phyloP scores from a whole-genome alignment of 2,888 invertebrate species.

The Notocelia uddmanniana region DNA sequence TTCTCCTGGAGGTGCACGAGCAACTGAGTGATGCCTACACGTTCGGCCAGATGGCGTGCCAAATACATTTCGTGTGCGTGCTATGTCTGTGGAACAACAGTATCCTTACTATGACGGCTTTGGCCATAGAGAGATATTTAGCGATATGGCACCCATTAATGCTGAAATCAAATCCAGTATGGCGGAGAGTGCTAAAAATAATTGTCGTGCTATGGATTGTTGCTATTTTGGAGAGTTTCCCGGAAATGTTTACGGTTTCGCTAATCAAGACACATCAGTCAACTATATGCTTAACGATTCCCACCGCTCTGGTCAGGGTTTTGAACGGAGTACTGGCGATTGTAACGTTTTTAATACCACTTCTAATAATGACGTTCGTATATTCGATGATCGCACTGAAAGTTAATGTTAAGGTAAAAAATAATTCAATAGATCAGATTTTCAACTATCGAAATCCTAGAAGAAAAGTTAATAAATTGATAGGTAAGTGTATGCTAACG shows the following conservation, averaged over 20 bases:
- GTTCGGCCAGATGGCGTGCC: conserved; percentile 59
- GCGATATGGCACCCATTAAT: conserved; percentile 67
- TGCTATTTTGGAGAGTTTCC: conserved; percentile 55
- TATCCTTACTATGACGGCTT: conserved; percentile 66
- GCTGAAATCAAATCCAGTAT: conserved; percentile 58
- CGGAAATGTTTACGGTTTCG: conserved; percentile 51
- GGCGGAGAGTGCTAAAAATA: conserved; percentile 64
- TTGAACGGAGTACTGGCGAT: conserved; percentile 49
- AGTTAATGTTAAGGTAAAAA: conserved; percentile 53
- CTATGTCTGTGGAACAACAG: conserved; percentile 66
- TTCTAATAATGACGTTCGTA: conserved; percentile 54
- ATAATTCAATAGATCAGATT: conserved; percentile 48
- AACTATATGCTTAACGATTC: conserved; percentile 50
- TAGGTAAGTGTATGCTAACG: conserved; percentile 50
- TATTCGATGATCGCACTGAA: conserved; percentile 56
- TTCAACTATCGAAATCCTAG: conserved; percentile 54
- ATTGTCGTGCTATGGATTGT: conserved; percentile 52
- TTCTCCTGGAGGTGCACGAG: conserved; percentile 42
- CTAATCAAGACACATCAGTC: conserved; percentile 49
- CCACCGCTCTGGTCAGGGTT: conserved; percentile 46
- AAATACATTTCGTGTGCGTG: conserved; percentile 63
- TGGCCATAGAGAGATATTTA: conserved; percentile 68
- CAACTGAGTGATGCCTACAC: conserved; percentile 51
- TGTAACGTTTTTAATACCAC: conserved; percentile 54
- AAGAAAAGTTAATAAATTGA: conserved; percentile 57